phyloP scores from a whole-genome alignment of 2,113 vertebrate species.

The Synodontis membranacea region DNA sequence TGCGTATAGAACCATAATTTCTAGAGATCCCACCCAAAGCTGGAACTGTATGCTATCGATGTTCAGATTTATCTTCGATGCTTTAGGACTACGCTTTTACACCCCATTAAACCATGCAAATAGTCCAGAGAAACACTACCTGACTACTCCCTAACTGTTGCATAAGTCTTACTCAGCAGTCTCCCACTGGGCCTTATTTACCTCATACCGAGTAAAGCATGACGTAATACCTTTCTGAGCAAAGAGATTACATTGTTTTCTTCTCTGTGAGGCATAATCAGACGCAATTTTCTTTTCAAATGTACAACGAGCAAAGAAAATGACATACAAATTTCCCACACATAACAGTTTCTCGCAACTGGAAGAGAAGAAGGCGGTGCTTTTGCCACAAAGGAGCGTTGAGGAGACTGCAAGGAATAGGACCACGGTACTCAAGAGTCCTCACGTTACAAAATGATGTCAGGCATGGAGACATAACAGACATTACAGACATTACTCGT shows the following conservation, averaged over 20 bases:
- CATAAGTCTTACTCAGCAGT: conserved; percentile 25
- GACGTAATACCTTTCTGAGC: not conserved
- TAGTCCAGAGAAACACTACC: not conserved
- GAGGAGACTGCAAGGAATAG: conserved; percentile 13
- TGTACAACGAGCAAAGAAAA: not conserved
- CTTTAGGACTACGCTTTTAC: not conserved
- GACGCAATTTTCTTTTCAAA: not conserved
- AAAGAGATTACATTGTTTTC: not conserved
- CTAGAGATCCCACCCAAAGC: not conserved
- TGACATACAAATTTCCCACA: not conserved
- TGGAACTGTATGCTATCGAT: not conserved
- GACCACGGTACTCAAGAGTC: conserved; percentile 42
- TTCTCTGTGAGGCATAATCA: not conserved
- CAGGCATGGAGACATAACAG: conserved; percentile 53
- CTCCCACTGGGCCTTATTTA: not conserved
- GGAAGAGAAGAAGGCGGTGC: conserved; percentile 24
- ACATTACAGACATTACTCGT: conserved; percentile 52
- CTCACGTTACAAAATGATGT: conserved; percentile 56
- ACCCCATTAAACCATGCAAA: not conserved
- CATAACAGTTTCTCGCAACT: not conserved
- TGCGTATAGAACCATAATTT: not conserved
- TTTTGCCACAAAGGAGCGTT: not conserved
- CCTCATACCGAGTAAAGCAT: not conserved
- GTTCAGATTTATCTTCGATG: not conserved
- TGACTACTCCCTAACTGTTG: not conserved